These are phyloP conservation scores for Picus viridis DNA, from an alignment of 2,797 vertebrate genomes.

Conservation along the genomic window DNA sequence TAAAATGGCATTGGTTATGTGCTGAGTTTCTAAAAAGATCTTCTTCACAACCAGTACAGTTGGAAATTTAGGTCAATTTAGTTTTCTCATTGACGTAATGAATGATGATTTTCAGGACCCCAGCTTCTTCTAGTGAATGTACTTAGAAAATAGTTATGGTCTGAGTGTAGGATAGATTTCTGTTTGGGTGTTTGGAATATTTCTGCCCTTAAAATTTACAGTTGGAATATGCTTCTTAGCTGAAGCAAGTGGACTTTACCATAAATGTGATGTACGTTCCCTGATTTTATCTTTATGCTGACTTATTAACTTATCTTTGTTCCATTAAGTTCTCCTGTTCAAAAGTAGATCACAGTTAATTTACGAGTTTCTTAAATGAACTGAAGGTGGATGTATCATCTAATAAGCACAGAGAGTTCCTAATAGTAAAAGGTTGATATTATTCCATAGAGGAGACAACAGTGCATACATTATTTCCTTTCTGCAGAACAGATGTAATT, in stretches of 20 bases:
- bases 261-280: neutral
- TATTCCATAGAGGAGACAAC: neutral
- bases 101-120: neutral
- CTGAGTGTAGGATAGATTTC: neutral
- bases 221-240: neutral
- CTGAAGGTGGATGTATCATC: neutral
- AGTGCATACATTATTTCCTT: neutral
- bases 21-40: neutral
- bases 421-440: neutral
- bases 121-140: neutral
- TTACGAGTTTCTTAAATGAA: neutral
- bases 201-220: neutral
- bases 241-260: neutral
- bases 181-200: neutral
- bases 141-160: neutral
- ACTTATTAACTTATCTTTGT: neutral
- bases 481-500: neutral
- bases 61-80: slow-evolving; percentile 6
- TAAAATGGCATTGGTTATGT: neutral
- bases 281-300: neutral
- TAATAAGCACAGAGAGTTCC: neutral
- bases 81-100: neutral
- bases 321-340: neutral
- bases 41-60: neutral
- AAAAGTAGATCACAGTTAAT: neutral